Conservation (phyloP, 1,140 invertebrate genomes). For the Drosophila arawakana region DNA sequence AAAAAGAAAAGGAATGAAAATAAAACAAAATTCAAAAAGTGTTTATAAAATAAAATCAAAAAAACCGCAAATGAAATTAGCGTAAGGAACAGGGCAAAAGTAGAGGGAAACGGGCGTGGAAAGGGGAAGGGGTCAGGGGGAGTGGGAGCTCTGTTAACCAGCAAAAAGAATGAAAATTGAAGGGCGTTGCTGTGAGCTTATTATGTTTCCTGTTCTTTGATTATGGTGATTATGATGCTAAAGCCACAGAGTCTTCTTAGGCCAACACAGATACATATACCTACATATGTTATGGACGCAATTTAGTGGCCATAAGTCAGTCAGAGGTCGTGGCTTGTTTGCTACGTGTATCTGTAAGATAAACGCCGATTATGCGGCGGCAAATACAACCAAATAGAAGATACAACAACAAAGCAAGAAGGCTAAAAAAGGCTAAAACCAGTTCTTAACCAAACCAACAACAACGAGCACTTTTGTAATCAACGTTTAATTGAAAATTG, state of each 20-base stretch:
- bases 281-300: slow-evolving; percentile 34
- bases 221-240: slow-evolving; percentile 52
- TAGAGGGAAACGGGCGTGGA: not conserved
- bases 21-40: slow-evolving; percentile 47
- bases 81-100: slow-evolving; percentile 14
- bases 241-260: not conserved
- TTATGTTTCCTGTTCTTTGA: slow-evolving; percentile 65
- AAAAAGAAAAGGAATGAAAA: slow-evolving; percentile 14
- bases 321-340: slow-evolving; percentile 46
- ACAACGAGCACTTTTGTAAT: slow-evolving; percentile 47
- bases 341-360: slow-evolving; percentile 52
- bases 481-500: slow-evolving; percentile 72
- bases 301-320: slow-evolving; percentile 71
- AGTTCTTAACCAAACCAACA: slow-evolving; percentile 27
- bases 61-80: slow-evolving; percentile 77
- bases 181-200: slow-evolving; percentile 71
- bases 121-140: not conserved
- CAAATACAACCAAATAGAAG: slow-evolving; percentile 3
- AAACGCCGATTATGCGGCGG: slow-evolving; percentile 39
- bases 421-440: slow-evolving; percentile 19
- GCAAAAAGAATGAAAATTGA: slow-evolving; percentile 56
- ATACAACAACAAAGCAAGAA: slow-evolving; percentile 6
- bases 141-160: slow-evolving; percentile 19
- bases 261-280: slow-evolving; percentile 5
- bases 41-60: slow-evolving; percentile 67